These are phyloP conservation scores for Molanna angustata DNA, from an alignment of 2,888 invertebrate species.

Conservation along the genomic window DNA sequence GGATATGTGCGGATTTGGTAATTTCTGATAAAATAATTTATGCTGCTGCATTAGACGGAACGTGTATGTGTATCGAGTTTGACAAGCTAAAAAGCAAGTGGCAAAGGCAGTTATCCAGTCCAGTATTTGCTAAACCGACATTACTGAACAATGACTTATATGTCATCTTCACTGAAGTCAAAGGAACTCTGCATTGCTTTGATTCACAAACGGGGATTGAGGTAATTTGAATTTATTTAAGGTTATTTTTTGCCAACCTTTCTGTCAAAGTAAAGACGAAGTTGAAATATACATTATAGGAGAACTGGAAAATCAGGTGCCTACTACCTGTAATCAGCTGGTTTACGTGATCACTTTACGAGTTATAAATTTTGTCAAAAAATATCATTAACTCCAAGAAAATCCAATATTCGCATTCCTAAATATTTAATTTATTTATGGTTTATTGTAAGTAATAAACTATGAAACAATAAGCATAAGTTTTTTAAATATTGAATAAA, in stretches of 20 bases:
- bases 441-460: no score
- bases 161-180: conserved; percentile 56
- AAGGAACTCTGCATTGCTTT: conserved; percentile 56
- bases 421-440: no score
- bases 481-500: no score
- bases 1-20: conserved; percentile 51
- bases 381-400: no score
- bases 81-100: conserved; percentile 56
- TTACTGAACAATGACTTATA: conserved; percentile 55
- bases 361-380: no score
- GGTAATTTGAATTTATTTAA: conserved; percentile 39
- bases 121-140: conserved; percentile 65
- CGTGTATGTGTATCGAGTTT: conserved; percentile 52
- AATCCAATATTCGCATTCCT: no score
- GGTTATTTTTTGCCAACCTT: not conserved
- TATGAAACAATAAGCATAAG: no score
- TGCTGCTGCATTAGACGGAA: conserved; percentile 59
- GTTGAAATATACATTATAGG: no score
- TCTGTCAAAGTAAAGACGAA: not conserved
- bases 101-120: conserved; percentile 56
- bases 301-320: no score
- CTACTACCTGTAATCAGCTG: no score
- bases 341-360: no score
- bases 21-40: conserved; percentile 44
- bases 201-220: conserved; percentile 50